These are phyloP conservation scores for Neodiprion pinetum DNA, from an alignment of 1,140 invertebrate genomes.

Conservation along the genomic window DNA sequence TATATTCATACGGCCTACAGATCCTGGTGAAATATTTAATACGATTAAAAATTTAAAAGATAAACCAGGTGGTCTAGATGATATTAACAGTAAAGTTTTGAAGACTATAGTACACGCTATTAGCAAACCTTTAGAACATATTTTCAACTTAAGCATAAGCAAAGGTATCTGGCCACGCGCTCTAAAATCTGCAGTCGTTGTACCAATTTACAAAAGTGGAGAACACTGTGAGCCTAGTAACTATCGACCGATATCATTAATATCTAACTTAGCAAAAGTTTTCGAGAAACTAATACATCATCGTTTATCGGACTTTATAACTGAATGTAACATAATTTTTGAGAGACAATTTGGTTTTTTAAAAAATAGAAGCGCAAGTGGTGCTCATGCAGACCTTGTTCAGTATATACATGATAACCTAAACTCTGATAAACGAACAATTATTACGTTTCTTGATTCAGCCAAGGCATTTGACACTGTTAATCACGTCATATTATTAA, in stretches of 20 bases:
- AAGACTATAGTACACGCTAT: slow-evolving; percentile 2
- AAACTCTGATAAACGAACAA: no score
- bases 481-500: no score
- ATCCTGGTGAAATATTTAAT: not conserved
- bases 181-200: slow-evolving; percentile 9
- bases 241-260: slow-evolving; percentile 19
- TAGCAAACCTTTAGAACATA: not conserved
- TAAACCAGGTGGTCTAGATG: slow-evolving; percentile 7
- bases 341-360: slow-evolving; percentile 18
- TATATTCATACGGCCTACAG: not conserved
- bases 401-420: no score
- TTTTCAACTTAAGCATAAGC: slow-evolving; percentile 14
- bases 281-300: slow-evolving; percentile 8
- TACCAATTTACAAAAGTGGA: slow-evolving; percentile 14
- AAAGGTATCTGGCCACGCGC: slow-evolving; percentile 1
- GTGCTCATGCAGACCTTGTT: no score
- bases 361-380: not conserved
- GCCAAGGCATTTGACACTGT: no score
- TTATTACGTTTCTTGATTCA: no score
- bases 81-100: slow-evolving; percentile 6
- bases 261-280: slow-evolving; percentile 15
- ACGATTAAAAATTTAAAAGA: not conserved
- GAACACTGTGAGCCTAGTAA: slow-evolving; percentile 6
- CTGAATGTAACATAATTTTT: slow-evolving; percentile 11
- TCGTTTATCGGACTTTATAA: slow-evolving; percentile 3